Evolutionary conservation across 2,113 vertebrate species (phyloP).

Genomic region (Proteles cristata): DNA sequence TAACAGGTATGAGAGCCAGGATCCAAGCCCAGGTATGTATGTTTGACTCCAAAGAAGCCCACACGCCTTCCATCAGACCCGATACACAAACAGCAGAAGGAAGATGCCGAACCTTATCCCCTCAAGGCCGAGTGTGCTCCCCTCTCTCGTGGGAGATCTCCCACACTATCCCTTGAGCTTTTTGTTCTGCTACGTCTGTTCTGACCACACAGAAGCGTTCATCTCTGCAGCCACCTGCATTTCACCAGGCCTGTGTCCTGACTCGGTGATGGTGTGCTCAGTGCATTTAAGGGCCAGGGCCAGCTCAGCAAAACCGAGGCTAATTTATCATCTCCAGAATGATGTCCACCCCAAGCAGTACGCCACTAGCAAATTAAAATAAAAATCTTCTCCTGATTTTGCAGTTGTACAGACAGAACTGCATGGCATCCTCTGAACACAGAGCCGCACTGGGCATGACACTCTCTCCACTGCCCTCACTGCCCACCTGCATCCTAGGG

Average conservation of each 20-base stretch:
- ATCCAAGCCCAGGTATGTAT: not conserved
- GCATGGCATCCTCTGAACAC: not conserved
- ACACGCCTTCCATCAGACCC: not conserved
- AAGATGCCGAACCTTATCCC: not conserved
- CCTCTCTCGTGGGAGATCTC: not conserved
- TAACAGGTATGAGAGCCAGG: not conserved
- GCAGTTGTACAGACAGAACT: not conserved
- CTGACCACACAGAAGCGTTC: not conserved
- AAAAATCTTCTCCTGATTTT: slow-evolving; percentile 41
- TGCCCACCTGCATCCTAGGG: not conserved
- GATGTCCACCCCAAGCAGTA: slow-evolving; percentile 57
- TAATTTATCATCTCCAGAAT: slow-evolving; percentile 71
- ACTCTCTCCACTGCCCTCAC: not conserved
- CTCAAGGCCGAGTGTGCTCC: not conserved
- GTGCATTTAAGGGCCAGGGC: slow-evolving; percentile 34
- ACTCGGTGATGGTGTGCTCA: not conserved
- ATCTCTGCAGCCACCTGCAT: not conserved
- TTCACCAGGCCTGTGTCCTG: not conserved
- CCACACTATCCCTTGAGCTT: not conserved
- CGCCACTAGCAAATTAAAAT: slow-evolving; percentile 49
- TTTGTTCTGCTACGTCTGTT: not conserved
- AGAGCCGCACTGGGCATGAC: fast-evolving
- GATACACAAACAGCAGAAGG: not conserved
- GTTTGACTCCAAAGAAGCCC: not conserved
- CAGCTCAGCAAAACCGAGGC: slow-evolving; percentile 74